These are phyloP conservation scores for Atopsyche davidsoni DNA, from an alignment of 1,140 invertebrate species.

Conservation along the genomic window DNA sequence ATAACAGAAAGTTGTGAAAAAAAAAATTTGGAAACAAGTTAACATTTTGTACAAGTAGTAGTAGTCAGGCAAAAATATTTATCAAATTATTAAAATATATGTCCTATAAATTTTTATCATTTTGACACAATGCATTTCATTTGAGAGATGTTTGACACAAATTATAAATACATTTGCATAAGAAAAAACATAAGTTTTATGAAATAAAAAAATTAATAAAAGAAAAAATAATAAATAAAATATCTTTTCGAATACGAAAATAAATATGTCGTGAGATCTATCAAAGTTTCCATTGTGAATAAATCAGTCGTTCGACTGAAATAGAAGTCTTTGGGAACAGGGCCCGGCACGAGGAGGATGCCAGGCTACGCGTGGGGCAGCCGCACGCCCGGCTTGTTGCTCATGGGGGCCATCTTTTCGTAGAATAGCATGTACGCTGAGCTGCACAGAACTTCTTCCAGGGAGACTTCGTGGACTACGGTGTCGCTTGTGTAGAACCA, in stretches of 20 bases:
- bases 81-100: not conserved
- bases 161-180: not conserved
- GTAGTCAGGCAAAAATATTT: too few relatives aligned
- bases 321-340: too few relatives aligned
- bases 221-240: not conserved
- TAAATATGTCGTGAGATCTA: not conserved
- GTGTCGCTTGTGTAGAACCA: constrained; percentile 66
- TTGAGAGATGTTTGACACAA: not conserved
- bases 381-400: constrained; percentile 16
- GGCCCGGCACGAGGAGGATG: not conserved
- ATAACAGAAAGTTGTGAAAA: too few relatives aligned
- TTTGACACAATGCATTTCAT: not conserved
- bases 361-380: constrained; percentile 8
- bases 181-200: not conserved
- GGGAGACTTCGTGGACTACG: constrained; percentile 58
- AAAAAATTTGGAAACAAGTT: too few relatives aligned
- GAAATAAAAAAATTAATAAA: not conserved
- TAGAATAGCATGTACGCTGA: constrained; percentile 63
- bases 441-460: constrained; percentile 59
- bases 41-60: too few relatives aligned
- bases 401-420: constrained; percentile 43
- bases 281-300: too few relatives aligned
- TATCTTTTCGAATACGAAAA: not conserved
- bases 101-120: not conserved
- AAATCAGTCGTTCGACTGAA: too few relatives aligned